Evolutionary conservation across 2,113 vertebrate species (phyloP), one percentile per base, ranked within the genome.

Genomic region (Formicarius rufipectus): DNA sequence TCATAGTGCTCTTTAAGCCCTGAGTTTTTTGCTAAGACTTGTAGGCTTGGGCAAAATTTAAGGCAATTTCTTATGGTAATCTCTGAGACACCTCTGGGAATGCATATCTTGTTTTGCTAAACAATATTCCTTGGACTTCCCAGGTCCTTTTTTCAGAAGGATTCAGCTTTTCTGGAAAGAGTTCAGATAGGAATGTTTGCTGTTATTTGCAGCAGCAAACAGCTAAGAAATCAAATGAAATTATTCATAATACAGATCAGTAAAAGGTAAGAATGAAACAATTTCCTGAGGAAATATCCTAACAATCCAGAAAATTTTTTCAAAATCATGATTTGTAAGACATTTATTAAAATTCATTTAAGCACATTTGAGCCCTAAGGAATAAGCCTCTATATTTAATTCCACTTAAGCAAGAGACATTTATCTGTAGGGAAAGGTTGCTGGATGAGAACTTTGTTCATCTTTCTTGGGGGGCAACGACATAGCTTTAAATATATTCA

Each of bases 311-410:
- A 77, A 88, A 23, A 31, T 60, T 0, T 2, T 87, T 96, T 93
- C 81, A 76, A 85, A 95, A 85, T 55, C 4, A 55, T 87, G n/a
- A 33, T 53, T 91, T 94, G 27, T 89, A 80, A 95, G 59, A 87
- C 73, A 87, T 53, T 92, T 89, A 74, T 64, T 83, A 74, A 88
- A 94, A 95, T 84, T 68, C 37, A 75, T 42, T 91, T 84, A 62
- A 79, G 86, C 83, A 40, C 37, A 86, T 47, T 52, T 87, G 14
- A 79, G 60, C 95, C 86, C 28, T 53, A 71, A 93, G 94, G 82
- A 95, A 58, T 93, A 94, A 74, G 50, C 5, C 23, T 86, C 53
- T 80, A 89, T 62, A 96, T 90, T 91, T 73, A 85, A 93, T 84
- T 89, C 73, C 50, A 95, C 45, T 87, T 95, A 84, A 94, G 78